Conservation (phyloP, 2,113 vertebrate species). For the Jacana jacana region DNA sequence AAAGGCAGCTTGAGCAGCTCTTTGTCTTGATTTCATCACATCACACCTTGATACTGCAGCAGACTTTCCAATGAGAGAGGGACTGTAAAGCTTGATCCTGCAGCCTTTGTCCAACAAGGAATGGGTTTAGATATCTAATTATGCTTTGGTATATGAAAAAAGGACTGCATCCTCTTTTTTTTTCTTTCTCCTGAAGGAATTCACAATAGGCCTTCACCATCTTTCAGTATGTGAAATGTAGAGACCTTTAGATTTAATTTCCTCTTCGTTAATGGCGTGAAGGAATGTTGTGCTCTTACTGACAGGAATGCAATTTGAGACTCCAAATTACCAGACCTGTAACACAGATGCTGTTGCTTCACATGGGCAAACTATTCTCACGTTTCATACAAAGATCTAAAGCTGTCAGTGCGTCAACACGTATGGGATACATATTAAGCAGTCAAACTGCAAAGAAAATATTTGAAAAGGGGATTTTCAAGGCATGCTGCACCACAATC, state of each 20-base stretch:
- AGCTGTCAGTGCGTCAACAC: not conserved
- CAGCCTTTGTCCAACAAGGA: not conserved
- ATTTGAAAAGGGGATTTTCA: not conserved
- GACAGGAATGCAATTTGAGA: not conserved
- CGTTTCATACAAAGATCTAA: not conserved
- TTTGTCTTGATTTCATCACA: constrained; percentile 6
- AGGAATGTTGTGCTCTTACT: not conserved
- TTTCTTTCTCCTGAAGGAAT: not conserved
- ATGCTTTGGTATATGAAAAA: not conserved
- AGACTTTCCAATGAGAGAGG: not conserved
- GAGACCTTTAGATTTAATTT: not conserved
- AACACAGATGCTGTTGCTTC: not conserved
- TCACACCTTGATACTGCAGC: not conserved
- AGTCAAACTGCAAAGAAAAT: not conserved
- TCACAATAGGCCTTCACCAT: not conserved
- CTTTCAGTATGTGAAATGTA: not conserved
- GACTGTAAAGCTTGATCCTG: not conserved
- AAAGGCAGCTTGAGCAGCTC: not conserved
- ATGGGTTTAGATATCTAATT: not conserved
- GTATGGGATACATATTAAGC: not conserved
- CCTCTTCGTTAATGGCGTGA: not conserved
- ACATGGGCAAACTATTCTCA: not conserved
- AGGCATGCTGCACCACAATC: not conserved
- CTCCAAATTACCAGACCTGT: not conserved
- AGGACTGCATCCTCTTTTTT: not conserved